phyloP scores from a whole-genome alignment of 2,888 invertebrate genomes.

The Aquatica leii region DNA sequence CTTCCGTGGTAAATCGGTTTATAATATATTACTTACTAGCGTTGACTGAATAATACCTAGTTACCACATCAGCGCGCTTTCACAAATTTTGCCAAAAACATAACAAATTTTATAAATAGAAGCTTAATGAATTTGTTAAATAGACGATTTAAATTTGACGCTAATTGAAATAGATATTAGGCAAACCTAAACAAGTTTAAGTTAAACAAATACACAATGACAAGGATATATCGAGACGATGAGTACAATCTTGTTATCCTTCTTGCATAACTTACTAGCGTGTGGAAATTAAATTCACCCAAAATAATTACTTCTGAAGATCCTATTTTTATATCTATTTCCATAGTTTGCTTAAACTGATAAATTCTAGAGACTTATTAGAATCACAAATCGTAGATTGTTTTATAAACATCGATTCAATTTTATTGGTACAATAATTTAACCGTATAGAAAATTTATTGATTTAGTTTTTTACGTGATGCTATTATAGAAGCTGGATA shows the following conservation, averaged over 20 bases:
- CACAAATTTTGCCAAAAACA: background rate
- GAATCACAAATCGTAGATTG: no score
- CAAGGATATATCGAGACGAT: background rate
- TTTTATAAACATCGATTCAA: no score
- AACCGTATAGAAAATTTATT: no score
- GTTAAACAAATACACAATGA: background rate
- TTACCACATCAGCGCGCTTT: slow-evolving; percentile 16
- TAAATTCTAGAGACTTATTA: no score
- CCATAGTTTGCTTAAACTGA: no score
- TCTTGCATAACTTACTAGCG: background rate
- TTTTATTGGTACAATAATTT: no score
- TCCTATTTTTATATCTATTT: no score
- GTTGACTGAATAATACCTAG: no score
- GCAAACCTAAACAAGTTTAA: background rate
- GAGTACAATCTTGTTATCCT: background rate
- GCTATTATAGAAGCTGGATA: no score
- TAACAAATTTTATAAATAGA: background rate
- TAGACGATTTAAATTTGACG: background rate
- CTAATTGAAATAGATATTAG: background rate
- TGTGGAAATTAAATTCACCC: no score
- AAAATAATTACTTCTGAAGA: no score
- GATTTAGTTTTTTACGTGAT: no score
- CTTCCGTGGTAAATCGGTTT: slow-evolving; percentile 38
- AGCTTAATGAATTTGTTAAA: background rate
- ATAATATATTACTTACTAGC: slow-evolving; percentile 36